Base-by-base conservation (phyloP, 2,888 invertebrate genomes). In the Xestoiulus laeticollis region DNA sequence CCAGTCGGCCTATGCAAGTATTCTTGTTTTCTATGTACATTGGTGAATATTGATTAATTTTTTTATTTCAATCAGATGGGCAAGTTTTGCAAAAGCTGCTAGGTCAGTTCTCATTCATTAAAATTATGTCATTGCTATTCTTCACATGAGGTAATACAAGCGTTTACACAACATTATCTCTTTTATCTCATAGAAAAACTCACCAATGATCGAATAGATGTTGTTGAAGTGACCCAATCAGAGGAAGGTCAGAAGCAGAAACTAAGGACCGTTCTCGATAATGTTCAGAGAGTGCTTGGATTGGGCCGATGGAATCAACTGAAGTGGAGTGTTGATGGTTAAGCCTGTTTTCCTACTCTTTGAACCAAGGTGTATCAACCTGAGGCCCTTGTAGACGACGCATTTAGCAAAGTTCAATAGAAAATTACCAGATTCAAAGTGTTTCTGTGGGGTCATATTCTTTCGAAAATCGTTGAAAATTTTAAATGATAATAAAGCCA, bases 201-300 rank as follows among this genome's bases (percentile, higher is more conserved):
- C 85, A 96, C 97, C 0, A 95, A 95, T 32, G 95, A 96, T 87
- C 96, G 97, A 92, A 93, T 99, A 85, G 98, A 99, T 93, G 98
- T 99, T 4, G 97, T 98, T 0, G 99, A 99, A 93, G 99, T 99
- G 1, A 98, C 99, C 0, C 99, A 99, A 92, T 98, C 98, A 0
- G 99, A 99, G 92, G 97, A 98, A 92, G 98, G 98, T 0, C 99
- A 99, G 92, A 96, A 97, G 89, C 98, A 99, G 91, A 99, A 99
- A 91, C 93, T 99, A 48, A 94, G 95, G 88, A 95, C 97, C 89
- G 98, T 99, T 59, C 93, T 99, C 82, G 95, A 95, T 90, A 96
- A 96, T 89, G 96, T 97, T 22, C 98, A 98, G 92, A 90, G 95
- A 95, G 94, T 95, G 85, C 92, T 96, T 14, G 95, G 94, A 43